Evolutionary conservation across 1,140 invertebrate genomes (phyloP).

Genomic region (Pomphorhynchus laevis): DNA sequence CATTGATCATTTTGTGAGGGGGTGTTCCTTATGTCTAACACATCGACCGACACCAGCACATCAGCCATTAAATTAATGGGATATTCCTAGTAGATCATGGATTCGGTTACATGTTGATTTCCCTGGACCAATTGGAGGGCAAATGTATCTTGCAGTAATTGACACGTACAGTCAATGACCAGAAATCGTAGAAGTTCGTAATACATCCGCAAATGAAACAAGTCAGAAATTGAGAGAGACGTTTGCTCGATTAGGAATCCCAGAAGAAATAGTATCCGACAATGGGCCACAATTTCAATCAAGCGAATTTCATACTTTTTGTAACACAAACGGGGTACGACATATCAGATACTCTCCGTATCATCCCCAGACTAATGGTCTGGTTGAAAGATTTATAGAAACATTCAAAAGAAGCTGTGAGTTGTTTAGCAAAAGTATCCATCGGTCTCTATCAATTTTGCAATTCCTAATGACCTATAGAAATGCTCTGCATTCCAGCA

Average conservation of each 20-base stretch:
- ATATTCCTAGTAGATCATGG: conserved; percentile 17
- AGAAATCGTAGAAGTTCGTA: conserved; percentile 13
- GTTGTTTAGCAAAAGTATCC: too few species aligned
- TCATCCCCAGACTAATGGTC: conserved; percentile 15
- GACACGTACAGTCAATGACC: conserved; percentile 20
- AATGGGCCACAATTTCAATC: conserved; percentile 17
- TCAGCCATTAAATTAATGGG: conserved; percentile 15
- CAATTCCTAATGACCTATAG: too few species aligned
- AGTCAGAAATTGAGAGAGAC: conserved; percentile 6
- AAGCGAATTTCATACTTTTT: conserved; percentile 14
- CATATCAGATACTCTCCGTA: conserved; percentile 13
- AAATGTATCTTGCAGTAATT: conserved; percentile 18
- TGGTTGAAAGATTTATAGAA: conserved; percentile 15
- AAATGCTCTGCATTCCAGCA: too few species aligned
- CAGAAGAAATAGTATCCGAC: conserved; percentile 14
- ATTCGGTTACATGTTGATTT: conserved; percentile 22
- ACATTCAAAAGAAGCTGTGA: conserved; percentile 10
- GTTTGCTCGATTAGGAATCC: conserved; percentile 12
- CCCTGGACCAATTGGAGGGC: conserved; percentile 17
- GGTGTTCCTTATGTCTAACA: conserved; percentile 13
- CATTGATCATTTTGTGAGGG: too few species aligned
- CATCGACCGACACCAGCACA: conserved; percentile 11
- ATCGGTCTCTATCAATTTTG: too few species aligned
- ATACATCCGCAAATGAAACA: conserved; percentile 9
- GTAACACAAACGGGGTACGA: conserved; percentile 7